Conservation (phyloP, 2,113 vertebrate species). For the Myodes glareolus region DNA sequence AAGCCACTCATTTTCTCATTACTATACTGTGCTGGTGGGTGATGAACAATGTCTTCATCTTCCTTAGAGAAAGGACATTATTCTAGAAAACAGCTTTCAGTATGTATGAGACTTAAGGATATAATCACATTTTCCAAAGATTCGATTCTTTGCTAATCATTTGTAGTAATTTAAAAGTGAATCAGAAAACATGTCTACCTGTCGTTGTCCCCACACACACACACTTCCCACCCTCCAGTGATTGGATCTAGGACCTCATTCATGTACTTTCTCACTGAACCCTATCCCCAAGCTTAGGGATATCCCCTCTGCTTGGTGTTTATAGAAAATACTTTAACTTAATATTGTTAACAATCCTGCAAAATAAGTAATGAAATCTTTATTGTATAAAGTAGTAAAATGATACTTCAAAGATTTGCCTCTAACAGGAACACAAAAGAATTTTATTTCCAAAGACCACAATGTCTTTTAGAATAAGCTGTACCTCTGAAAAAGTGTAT, state of each 20-base stretch:
- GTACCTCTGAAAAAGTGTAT: neutral
- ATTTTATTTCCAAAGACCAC: neutral
- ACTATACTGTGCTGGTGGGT: neutral
- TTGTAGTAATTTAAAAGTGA: conserved; percentile 50
- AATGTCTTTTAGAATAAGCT: neutral
- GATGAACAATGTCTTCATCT: neutral
- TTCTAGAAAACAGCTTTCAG: conserved; percentile 1
- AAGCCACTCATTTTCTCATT: conserved; percentile 13
- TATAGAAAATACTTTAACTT: neutral
- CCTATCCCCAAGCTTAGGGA: neutral
- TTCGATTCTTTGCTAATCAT: neutral
- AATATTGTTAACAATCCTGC: neutral
- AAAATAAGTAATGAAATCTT: neutral
- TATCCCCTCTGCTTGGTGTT: neutral
- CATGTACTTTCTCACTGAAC: neutral
- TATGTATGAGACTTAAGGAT: conserved; percentile 11
- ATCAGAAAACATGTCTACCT: neutral
- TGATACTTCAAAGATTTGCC: neutral
- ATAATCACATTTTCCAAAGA: conserved; percentile 33
- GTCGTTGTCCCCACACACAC: too few species aligned
- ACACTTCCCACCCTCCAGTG: neutral
- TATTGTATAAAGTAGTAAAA: conserved; percentile 23
- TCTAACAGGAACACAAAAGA: neutral
- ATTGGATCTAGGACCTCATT: neutral
- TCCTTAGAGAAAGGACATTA: neutral